Base-by-base conservation (phyloP, 1,140 invertebrate species). In the Capitella teleta region DNA sequence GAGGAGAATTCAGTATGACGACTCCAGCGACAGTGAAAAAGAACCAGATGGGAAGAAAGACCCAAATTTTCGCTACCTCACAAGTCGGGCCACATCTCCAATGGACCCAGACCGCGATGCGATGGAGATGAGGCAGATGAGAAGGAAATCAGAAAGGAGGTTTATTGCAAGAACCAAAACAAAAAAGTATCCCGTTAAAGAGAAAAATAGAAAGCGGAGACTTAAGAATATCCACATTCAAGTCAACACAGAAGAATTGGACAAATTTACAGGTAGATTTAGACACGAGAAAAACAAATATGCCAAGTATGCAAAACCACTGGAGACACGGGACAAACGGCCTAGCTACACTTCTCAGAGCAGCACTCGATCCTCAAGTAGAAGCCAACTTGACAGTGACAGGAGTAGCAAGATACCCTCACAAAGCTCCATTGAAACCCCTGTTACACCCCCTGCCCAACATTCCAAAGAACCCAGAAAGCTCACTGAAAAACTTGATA, bases 311-410 rank as follows among this genome's bases (percentile, higher is more conserved):
- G n/a, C n/a, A 3, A 52, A 52, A 10, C 37, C 41, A 5, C 57
- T 57, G 8, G 49, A 51, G 32, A 41, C 47, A n/a, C 48, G 51
- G 34, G 43, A 49, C 16, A 47, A 51, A 3, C 43, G 50, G 8
- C 59, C 61, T 21, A 49, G 56, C 12, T 53, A 57, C 19, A 51
- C 47, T 21, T 38, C 49, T 19, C 28, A 47, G 43, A 54, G 58
- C 54, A 28, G 55, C 6, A 43, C 44, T 36, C 40, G 49, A 1
- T 38, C 51, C 12, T 23, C 47, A 8, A 23, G 51, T 18, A 45
- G 55, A 41, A 48, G 54, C 28, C 58, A 59, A 28, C 44, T 54
- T 28, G 61, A 61, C 16, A 64, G 62, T 53, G n/a, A n/a, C n/a
- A n/a, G n/a, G n/a, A n/a, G n/a, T n/a, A n/a, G n/a, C n/a, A n/a